A percentile compares a stretch with the other conserved stretches of the same genome.
These are phyloP conservation scores for Percopsis transmontana DNA, from an alignment of 2,113 vertebrate genomes.

Conservation along the genomic window DNA sequence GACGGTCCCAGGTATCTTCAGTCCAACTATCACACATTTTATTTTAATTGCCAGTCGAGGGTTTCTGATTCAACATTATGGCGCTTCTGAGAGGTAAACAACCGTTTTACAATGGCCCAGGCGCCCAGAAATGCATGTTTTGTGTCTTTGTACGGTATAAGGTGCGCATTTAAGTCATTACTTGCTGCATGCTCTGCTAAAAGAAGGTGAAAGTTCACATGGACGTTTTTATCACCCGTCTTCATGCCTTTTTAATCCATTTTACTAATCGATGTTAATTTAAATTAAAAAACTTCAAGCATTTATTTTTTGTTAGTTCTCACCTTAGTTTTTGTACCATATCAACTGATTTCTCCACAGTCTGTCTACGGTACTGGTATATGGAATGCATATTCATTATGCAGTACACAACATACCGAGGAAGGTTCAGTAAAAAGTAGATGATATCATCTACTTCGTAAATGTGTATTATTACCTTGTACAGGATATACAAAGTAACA, in stretches of 20 bases:
- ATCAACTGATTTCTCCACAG: too few species aligned
- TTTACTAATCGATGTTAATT: background rate
- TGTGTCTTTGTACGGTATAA: background rate
- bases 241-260: background rate
- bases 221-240: background rate
- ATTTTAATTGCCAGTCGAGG: constrained; percentile 7
- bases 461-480: too few species aligned
- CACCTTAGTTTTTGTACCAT: too few species aligned
- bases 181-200: background rate
- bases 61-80: constrained; percentile 56
- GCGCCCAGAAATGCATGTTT: background rate
- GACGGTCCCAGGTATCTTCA: background rate
- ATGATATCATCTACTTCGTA: too few species aligned
- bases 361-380: too few species aligned
- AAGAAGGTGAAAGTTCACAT: constrained; percentile 50
- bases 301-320: too few species aligned
- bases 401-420: too few species aligned
- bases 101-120: background rate
- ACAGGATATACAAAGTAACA: too few species aligned
- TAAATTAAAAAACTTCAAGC: too few species aligned
- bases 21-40: background rate
- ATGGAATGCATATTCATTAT: too few species aligned
- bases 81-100: constrained; percentile 78
- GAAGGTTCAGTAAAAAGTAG: too few species aligned
- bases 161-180: background rate